Base-by-base conservation (phyloP, 2,888 invertebrate species). In the Magallana nippona region DNA sequence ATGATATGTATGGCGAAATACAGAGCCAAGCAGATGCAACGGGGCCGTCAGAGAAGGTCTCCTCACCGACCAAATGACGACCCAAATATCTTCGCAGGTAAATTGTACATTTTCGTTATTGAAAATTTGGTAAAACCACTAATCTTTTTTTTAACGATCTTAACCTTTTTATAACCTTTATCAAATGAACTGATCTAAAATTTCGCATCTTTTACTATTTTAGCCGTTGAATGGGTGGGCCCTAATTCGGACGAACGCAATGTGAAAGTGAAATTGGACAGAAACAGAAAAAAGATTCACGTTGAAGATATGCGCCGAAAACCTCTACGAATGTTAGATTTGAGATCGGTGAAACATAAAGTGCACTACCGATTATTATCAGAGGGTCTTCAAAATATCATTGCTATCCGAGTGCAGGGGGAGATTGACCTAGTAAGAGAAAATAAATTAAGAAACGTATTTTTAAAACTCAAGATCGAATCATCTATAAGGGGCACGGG, bases 181-280 rank as follows among this genome's bases (percentile, higher is more conserved):
- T 32, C 32, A 3, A n/a, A 19, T n/a, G 60, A 60, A 19, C 60
- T 19, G 60, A n/a, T n/a, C 10, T 19, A n/a, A n/a, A n/a, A 5
- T 17, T 60, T 19, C 19, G 62, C 17, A 19, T 60, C 13, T 57
- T 27, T 22, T 79, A 82, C 71, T 13, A 19, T 83, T 86, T 32
- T 82, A 93, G 93, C 91, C 17, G 78, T 86, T 19, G 93, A 93
- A 84, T 93, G 92, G 92, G 87, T 92, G 15, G 92, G 92, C 1
- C 86, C 88, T 5, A 90, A 88, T 44, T 89, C 90, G 15, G 91
- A 90, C 1, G 90, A 90, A 32, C 81, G 91, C 44, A 88, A 89
- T 60, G 89, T 92, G 1, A 88, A 89, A 57, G 82, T 92, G 1
- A 88, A 90, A 79, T 89, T 92, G 79, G 90, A 91, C 60, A 81